Conservation (phyloP, 2,797 vertebrate species). For the Girardinus metallicus region DNA sequence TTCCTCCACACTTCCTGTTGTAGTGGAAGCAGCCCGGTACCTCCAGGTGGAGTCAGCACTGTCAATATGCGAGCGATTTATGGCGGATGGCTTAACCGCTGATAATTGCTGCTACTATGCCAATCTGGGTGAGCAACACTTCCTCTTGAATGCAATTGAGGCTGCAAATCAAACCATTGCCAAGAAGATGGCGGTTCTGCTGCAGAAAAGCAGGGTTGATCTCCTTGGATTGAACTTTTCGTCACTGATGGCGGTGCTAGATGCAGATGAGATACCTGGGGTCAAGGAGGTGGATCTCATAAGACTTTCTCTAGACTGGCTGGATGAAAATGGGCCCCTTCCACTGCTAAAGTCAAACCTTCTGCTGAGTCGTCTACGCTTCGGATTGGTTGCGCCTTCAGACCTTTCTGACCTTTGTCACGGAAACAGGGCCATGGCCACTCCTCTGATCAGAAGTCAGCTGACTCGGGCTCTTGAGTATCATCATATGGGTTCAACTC, state of each 20-base stretch:
- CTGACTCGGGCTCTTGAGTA: conserved; percentile 91
- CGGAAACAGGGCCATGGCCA: conserved; percentile 79
- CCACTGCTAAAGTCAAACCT: conserved; percentile 80
- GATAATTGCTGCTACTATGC: conserved; percentile 90
- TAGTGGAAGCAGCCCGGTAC: conserved; percentile 91
- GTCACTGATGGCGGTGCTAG: conserved; percentile 83
- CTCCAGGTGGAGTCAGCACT: conserved; percentile 90
- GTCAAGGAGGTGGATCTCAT: conserved; percentile 84
- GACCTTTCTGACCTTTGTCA: conserved; percentile 81
- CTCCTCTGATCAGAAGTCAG: conserved; percentile 84
- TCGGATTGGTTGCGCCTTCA: conserved; percentile 80
- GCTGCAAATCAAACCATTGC: conserved; percentile 84
- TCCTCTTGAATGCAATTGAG: conserved; percentile 78
- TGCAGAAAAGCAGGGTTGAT: conserved; percentile 59
- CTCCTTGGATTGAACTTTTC: conserved; percentile 85
- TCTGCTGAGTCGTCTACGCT: conserved; percentile 88
- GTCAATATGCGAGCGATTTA: conserved; percentile 86
- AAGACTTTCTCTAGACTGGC: conserved; percentile 86
- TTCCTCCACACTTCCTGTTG: conserved; percentile 82
- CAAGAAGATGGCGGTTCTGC: conserved; percentile 80
- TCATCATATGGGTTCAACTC: conserved; percentile 82
- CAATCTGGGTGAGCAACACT: conserved; percentile 87
- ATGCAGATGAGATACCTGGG: conserved; percentile 83
- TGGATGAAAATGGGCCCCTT: conserved; percentile 81
- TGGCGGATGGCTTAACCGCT: conserved; percentile 82